phyloP scores from a whole-genome alignment of 2,888 invertebrate genomes.

The Nudaria mundana region DNA sequence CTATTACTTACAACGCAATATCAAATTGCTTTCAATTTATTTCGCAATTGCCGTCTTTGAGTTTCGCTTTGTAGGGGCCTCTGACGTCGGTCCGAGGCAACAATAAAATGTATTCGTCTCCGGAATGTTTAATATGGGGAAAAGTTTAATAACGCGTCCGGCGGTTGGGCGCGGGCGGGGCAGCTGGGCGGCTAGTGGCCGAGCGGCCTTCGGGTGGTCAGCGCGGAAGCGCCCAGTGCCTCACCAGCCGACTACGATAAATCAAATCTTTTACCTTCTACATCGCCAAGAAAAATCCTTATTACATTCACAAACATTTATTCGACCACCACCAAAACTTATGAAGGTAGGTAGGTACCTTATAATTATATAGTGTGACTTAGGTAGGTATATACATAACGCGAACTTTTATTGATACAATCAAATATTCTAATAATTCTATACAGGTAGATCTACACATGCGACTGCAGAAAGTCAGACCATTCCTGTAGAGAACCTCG shows the following conservation, averaged over 20 bases:
- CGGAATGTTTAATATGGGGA: constrained; percentile 83
- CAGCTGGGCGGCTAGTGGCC: constrained; percentile 36
- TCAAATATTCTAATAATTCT: too few relatives aligned
- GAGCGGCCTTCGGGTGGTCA: constrained; percentile 53
- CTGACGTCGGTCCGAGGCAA: constrained; percentile 81
- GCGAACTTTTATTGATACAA: too few relatives aligned
- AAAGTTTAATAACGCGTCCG: constrained; percentile 82
- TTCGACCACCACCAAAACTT: constrained; percentile 42
- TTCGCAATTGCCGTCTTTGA: constrained; percentile 82
- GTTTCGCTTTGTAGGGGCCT: constrained; percentile 81
- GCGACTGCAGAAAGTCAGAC: too few relatives aligned
- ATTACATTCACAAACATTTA: constrained; percentile 73
- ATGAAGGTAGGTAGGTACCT: too few relatives aligned
- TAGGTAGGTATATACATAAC: neutral
- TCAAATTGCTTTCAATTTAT: constrained; percentile 82
- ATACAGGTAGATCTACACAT: too few relatives aligned
- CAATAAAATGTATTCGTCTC: constrained; percentile 82
- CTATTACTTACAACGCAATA: constrained; percentile 82
- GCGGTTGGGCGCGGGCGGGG: constrained; percentile 45
- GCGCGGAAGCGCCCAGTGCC: constrained; percentile 43
- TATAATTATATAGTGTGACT: constrained; percentile 32
- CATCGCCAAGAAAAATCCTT: constrained; percentile 71
- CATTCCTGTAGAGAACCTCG: too few relatives aligned
- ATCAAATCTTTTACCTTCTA: constrained; percentile 79
- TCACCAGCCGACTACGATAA: constrained; percentile 70